Conservation (phyloP, 1,140 invertebrate genomes). For the Bombus sylvicola region DNA sequence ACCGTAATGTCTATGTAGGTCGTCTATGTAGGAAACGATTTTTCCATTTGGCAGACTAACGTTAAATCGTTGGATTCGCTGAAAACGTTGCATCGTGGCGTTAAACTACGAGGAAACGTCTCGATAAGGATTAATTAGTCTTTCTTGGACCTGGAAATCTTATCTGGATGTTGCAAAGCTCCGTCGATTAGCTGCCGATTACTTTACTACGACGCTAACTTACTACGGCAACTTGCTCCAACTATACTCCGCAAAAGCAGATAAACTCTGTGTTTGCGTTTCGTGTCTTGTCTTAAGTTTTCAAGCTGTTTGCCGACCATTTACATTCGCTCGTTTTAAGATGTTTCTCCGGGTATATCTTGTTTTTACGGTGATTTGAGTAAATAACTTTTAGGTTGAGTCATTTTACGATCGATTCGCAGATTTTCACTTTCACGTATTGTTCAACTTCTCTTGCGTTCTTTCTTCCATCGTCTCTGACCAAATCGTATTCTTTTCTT, state of each 20-base stretch:
- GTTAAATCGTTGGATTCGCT: not conserved
- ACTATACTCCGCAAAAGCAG: not conserved
- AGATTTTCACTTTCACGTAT: too few relatives aligned
- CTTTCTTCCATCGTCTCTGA: not conserved
- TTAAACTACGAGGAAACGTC: not conserved
- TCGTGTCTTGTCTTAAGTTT: not conserved
- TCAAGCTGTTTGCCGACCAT: not conserved
- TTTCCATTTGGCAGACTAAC: not conserved
- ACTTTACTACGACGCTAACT: not conserved
- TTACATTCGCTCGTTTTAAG: not conserved
- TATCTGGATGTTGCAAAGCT: conserved; percentile 1
- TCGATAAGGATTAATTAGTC: conserved; percentile 13
- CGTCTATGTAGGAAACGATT: not conserved
- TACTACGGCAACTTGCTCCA: conserved; percentile 12
- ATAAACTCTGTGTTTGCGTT: conserved; percentile 15
- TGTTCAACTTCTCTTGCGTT: not conserved
- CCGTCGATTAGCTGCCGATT: conserved; percentile 2
- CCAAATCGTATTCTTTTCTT: not conserved
- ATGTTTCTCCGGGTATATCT: not conserved
- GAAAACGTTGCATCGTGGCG: not conserved
- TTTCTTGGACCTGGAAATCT: not conserved
- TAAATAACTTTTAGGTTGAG: not conserved
- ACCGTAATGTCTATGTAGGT: not conserved
- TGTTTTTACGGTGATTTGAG: not conserved
- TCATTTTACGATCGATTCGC: too few relatives aligned